Conservation (phyloP, 2,113 vertebrate species). For the Polypterus senegalus region DNA sequence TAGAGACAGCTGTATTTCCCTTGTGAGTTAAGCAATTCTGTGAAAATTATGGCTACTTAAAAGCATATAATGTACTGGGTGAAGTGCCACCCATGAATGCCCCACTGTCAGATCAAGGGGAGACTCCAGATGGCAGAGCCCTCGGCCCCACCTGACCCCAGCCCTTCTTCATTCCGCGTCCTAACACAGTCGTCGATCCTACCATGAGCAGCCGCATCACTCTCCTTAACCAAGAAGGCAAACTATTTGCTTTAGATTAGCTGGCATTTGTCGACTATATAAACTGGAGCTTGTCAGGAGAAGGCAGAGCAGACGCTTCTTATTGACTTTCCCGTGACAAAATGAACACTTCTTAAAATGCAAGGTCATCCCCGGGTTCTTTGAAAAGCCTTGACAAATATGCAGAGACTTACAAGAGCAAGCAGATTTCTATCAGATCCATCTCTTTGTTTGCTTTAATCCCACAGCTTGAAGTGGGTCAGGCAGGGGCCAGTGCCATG, state of each 20-base stretch:
- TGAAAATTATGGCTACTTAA: too few species aligned
- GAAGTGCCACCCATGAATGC: too few species aligned
- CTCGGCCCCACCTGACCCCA: too few species aligned
- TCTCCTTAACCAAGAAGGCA: not conserved
- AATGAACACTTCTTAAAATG: constrained; percentile 9
- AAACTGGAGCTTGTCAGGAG: constrained; percentile 1
- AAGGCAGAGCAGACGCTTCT: constrained; percentile 3
- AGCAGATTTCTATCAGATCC: constrained; percentile 15
- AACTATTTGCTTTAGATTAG: not conserved
- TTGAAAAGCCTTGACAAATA: constrained; percentile 20
- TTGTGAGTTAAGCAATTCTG: too few species aligned
- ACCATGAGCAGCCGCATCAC: too few species aligned
- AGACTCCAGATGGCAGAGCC: too few species aligned
- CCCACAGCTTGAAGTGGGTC: not conserved
- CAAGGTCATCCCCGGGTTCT: constrained; percentile 2
- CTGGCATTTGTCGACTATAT: not conserved
- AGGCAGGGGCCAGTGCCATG: not conserved
- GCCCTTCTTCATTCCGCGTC: too few species aligned
- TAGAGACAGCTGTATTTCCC: too few species aligned
- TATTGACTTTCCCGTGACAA: constrained; percentile 12
- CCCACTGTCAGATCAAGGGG: too few species aligned
- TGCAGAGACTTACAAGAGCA: constrained; percentile 15
- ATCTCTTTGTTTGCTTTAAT: constrained; percentile 6
- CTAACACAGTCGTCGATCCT: too few species aligned
- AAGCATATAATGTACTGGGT: too few species aligned